Conservation (phyloP, 2,888 invertebrate species). For the Barypeithes pellucidus region DNA sequence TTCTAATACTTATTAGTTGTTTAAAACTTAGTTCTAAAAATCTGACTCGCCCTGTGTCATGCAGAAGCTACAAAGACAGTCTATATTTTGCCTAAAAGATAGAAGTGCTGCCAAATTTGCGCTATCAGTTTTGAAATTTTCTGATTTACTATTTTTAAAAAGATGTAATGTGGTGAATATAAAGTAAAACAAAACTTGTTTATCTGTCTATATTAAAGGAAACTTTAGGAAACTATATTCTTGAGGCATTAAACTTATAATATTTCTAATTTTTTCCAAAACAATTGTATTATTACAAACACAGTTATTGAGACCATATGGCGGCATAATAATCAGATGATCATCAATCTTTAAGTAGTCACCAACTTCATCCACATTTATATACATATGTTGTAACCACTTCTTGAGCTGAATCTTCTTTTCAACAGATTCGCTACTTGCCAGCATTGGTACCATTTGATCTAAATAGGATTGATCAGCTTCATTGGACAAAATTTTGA, state of each 20-base stretch:
- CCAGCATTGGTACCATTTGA: conserved; percentile 14
- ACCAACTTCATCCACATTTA: conserved; percentile 66
- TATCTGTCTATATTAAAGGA: no score
- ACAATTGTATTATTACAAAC: conserved; percentile 68
- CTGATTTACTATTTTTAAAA: no score
- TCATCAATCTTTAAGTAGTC: conserved; percentile 66
- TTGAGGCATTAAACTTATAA: conserved; percentile 66
- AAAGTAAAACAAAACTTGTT: no score
- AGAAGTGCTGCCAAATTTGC: no score
- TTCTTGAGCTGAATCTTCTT: conserved; percentile 61
- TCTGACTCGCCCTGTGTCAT: no score
- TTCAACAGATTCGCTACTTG: conserved; percentile 25
- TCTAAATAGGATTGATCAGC: conserved; percentile 56
- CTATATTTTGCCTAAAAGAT: no score
- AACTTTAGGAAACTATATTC: conserved; percentile 55
- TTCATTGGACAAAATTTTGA: conserved; percentile 59
- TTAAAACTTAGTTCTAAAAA: no score
- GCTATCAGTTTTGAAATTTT: no score
- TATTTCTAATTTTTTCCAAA: conserved; percentile 66
- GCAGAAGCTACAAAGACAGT: no score
- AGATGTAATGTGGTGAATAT: no score
- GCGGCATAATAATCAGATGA: conserved; percentile 66
- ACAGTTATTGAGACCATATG: conserved; percentile 67
- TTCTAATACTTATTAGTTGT: no score
- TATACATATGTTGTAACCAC: conserved; percentile 66